Evolutionary conservation across 1,140 invertebrate species (phyloP).

Genomic region (Bombus consobrinus): DNA sequence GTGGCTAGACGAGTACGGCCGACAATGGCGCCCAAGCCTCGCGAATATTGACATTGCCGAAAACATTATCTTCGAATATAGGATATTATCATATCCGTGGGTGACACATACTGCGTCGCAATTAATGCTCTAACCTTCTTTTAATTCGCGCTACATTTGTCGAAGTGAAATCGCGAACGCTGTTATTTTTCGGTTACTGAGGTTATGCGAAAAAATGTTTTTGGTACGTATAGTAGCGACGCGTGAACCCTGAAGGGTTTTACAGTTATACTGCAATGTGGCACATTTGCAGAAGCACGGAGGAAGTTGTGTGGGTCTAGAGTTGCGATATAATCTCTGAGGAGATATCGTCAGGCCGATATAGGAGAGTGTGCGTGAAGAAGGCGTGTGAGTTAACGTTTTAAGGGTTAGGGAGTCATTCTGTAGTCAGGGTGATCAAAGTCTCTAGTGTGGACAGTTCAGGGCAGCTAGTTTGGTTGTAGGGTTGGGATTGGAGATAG

Average conservation of each 20-base stretch:
- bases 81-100: slow-evolving; percentile 70
- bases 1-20: slow-evolving; percentile 71
- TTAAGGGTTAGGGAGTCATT: slow-evolving; percentile 72
- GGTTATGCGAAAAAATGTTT: slow-evolving; percentile 83
- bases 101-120: slow-evolving; percentile 73
- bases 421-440: slow-evolving; percentile 66
- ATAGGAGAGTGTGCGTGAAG: slow-evolving; percentile 63
- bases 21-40: slow-evolving; percentile 79
- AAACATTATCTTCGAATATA: slow-evolving; percentile 76
- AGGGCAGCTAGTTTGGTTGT: slow-evolving; percentile 78
- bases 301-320: slow-evolving; percentile 78
- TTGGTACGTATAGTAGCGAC: slow-evolving; percentile 79
- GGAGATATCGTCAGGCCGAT: slow-evolving; percentile 66
- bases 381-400: slow-evolving; percentile 69
- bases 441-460: slow-evolving; percentile 64
- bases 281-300: slow-evolving; percentile 82
- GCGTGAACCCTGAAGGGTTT: slow-evolving; percentile 83
- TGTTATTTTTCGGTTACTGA: slow-evolving; percentile 56
- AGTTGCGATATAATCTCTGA: slow-evolving; percentile 67
- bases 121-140: slow-evolving; percentile 74
- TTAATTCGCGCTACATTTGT: slow-evolving; percentile 45
- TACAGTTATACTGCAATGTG: slow-evolving; percentile 84
- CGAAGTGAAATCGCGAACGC: slow-evolving; percentile 44
- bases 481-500: slow-evolving; percentile 81
- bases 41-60: slow-evolving; percentile 77